Base-by-base conservation (phyloP, 2,888 invertebrate genomes). In the Uropetala carovei region DNA sequence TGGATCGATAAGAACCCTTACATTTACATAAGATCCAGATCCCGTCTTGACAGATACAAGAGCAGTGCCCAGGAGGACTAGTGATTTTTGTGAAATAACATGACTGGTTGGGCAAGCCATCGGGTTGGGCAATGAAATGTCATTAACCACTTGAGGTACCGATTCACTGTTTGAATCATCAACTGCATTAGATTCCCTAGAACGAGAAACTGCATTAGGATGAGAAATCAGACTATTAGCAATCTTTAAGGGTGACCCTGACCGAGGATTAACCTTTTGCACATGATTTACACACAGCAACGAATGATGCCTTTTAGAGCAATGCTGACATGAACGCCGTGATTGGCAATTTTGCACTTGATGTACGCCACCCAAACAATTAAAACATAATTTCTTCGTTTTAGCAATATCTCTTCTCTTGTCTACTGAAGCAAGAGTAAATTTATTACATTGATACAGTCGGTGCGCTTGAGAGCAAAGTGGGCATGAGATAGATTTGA, bases 211-310 rank as follows among this genome's bases (percentile, higher is more conserved):
- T 43, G 30, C 43, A 43, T 22, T 83, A 56, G 56, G 5, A 11
- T 7, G 56, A 11, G 83, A 83, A 43, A 43, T 83, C 43, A 14
- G 30, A n/a, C 30, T 13, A 22, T 82, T 82, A 27, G 27, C n/a
- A 82, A 27, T 8, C 18, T 83, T 30, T 43, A 27, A 43, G 18
- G 30, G 43, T 43, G 83, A 83, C 18, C 30, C 13, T 43, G 30
- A 43, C 4, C 30, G 43, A 18, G 14, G 83, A 56, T 43, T 13
- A 43, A 18, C 83, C 18, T 43, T 83, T 7, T 27, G 30, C 43
- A 43, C 27, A 82, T 83, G 43, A 43, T 83, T 83, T 43, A 27
- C 83, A 43, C 83, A 27, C 43, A 83, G n/a, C n/a, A n/a, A n/a
- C n/a, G n/a, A n/a, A n/a, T n/a, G n/a, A n/a, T n/a, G 18, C 9